Percentiles rank a stretch among this genome's conserved stretches.
These are phyloP conservation scores for Arctocebus calabarensis DNA, from an alignment of 2,797 vertebrate species.

Conservation along the genomic window DNA sequence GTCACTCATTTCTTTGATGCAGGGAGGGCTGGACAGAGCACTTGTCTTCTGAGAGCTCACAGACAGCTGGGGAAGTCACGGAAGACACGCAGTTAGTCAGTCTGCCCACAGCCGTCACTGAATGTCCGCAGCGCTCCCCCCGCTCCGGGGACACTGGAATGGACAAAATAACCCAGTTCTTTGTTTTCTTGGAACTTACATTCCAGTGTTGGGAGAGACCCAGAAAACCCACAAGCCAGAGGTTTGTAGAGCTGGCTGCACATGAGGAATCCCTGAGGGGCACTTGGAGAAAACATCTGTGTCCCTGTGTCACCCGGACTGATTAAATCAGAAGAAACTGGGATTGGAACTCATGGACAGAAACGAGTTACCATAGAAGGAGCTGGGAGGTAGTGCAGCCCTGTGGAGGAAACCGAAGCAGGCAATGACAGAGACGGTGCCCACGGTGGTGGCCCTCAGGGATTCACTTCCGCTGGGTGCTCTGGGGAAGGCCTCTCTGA, in stretches of 20 bases:
- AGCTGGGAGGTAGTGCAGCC: not conserved
- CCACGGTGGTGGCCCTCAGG: accelerated
- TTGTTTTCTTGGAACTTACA: slow-evolving; percentile 71
- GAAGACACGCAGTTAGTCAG: not conserved
- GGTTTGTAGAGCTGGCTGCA: not conserved
- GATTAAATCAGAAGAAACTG: not conserved
- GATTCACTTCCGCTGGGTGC: not conserved
- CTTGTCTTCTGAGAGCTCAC: not conserved
- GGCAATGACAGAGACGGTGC: not conserved
- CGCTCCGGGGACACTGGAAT: not conserved
- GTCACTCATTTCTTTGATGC: slow-evolving; percentile 44
- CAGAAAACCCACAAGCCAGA: slow-evolving; percentile 20
- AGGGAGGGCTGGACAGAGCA: not conserved
- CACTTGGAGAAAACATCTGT: not conserved
- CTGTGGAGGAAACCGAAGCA: not conserved
- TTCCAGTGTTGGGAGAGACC: slow-evolving; percentile 35
- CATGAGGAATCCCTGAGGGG: slow-evolving; percentile 6
- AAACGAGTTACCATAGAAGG: not conserved
- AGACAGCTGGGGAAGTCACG: not conserved
- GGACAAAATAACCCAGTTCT: slow-evolving; percentile 22
- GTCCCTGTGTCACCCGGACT: not conserved
- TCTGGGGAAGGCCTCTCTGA: slow-evolving; percentile 26
- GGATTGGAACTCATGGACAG: not conserved
- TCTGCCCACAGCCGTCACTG: slow-evolving; percentile 28
- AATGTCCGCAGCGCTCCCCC: not conserved